A percentile compares a stretch with the other conserved stretches of the same genome.
phyloP scores from a whole-genome alignment of 2,797 vertebrate species.

The Acanthiza pusilla region DNA sequence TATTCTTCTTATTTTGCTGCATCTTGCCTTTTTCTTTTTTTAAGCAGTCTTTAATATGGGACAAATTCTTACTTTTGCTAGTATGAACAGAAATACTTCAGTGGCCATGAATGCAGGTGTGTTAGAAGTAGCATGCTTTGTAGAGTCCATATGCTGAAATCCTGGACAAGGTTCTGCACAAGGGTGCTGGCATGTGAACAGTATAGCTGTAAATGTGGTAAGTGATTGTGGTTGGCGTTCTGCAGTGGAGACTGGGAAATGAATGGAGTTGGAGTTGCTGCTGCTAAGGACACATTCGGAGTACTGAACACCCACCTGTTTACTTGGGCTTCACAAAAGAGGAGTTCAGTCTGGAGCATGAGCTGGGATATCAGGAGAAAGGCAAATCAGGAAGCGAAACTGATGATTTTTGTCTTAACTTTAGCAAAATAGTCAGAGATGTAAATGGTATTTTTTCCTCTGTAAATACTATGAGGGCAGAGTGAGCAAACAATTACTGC shows the following conservation, averaged over 20 bases:
- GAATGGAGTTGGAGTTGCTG: accelerated
- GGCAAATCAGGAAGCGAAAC: neutral
- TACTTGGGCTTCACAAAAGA: neutral
- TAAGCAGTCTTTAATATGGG: neutral
- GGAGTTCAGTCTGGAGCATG: neutral
- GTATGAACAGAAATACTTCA: neutral
- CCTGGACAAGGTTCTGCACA: neutral
- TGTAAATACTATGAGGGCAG: neutral
- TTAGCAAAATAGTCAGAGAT: neutral
- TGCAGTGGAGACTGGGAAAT: neutral
- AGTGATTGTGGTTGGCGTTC: neutral
- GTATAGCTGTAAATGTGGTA: accelerated
- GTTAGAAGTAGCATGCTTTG: neutral
- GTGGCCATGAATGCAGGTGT: neutral
- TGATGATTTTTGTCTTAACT: neutral
- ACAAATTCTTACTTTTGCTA: neutral
- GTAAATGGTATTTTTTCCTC: neutral
- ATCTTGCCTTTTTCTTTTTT: neutral
- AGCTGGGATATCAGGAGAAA: neutral
- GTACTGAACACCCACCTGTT: accelerated
- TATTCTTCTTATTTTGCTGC: neutral
- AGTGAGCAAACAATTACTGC: neutral
- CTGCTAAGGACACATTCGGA: neutral
- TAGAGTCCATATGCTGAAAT: accelerated
- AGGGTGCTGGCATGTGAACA: neutral